phyloP scores from a whole-genome alignment of 2,888 invertebrate genomes.

The Podotricha telesiphe region DNA sequence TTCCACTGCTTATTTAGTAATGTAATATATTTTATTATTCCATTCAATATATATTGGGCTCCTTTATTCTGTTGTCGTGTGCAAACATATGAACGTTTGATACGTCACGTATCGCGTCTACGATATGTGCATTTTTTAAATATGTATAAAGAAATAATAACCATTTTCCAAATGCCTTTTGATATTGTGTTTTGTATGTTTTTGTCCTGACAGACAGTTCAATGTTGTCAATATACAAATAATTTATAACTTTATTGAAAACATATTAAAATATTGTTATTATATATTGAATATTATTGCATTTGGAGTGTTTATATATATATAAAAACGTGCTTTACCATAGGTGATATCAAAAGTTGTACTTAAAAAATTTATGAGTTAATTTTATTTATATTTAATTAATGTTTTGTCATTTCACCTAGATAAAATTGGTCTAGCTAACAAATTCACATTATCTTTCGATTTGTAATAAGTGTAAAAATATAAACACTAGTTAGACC shows the following conservation, averaged over 20 bases:
- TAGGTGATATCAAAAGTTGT: no score
- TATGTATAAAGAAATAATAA: slow-evolving; percentile 15
- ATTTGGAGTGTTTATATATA: no score
- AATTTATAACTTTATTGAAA: neutral
- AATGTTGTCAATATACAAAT: neutral
- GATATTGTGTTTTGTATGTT: slow-evolving; percentile 7
- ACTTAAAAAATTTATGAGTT: no score
- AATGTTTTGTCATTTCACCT: no score
- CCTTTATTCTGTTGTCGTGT: slow-evolving; percentile 41
- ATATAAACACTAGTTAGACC: no score
- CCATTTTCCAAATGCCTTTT: neutral
- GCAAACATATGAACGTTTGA: slow-evolving; percentile 39
- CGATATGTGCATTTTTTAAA: slow-evolving; percentile 22
- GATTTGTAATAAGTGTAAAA: no score
- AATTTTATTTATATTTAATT: no score
- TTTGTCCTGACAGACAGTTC: neutral
- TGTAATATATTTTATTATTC: slow-evolving; percentile 59
- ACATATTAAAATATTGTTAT: neutral
- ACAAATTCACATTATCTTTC: no score
- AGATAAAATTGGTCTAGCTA: no score
- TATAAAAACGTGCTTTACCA: no score
- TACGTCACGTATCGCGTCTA: slow-evolving; percentile 30
- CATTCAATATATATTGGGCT: slow-evolving; percentile 50
- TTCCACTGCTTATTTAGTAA: slow-evolving; percentile 64
- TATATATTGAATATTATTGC: no score